phyloP scores from a whole-genome alignment of 2,113 vertebrate genomes.

The Menura novaehollandiae region DNA sequence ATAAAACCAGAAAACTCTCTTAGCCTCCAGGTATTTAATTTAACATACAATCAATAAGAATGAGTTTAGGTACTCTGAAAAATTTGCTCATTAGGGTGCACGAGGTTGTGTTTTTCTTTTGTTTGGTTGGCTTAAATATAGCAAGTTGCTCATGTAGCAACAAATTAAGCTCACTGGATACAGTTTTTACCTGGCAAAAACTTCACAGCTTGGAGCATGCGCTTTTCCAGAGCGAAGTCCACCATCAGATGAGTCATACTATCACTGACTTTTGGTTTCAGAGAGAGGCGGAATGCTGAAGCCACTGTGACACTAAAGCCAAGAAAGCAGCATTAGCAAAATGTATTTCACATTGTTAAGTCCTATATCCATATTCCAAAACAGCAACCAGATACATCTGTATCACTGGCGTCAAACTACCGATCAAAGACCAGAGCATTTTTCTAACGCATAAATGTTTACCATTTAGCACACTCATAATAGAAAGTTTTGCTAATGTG shows the following conservation, averaged over 20 bases:
- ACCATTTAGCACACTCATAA: not conserved
- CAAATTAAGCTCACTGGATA: not conserved
- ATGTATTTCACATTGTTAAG: not conserved
- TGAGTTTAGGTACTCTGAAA: not conserved
- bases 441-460: not conserved
- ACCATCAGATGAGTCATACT: constrained; percentile 90
- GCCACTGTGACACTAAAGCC: constrained; percentile 88
- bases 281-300: constrained; percentile 86
- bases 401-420: not conserved
- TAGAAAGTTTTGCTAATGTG: not conserved
- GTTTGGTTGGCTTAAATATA: not conserved
- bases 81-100: not conserved
- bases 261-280: constrained; percentile 84
- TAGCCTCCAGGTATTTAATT: not conserved
- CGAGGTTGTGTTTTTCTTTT: not conserved
- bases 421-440: not conserved
- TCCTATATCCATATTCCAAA: not conserved
- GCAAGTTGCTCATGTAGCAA: rapidly evolving
- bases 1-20: not conserved
- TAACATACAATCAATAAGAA: not conserved
- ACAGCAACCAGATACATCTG: not conserved
- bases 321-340: constrained; percentile 46
- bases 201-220: constrained; percentile 79
- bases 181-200: constrained; percentile 87
- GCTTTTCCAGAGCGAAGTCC: constrained; percentile 86